These are phyloP conservation scores for Rhinolophus sinicus DNA, from an alignment of 2,113 vertebrate genomes.

Conservation along the genomic window DNA sequence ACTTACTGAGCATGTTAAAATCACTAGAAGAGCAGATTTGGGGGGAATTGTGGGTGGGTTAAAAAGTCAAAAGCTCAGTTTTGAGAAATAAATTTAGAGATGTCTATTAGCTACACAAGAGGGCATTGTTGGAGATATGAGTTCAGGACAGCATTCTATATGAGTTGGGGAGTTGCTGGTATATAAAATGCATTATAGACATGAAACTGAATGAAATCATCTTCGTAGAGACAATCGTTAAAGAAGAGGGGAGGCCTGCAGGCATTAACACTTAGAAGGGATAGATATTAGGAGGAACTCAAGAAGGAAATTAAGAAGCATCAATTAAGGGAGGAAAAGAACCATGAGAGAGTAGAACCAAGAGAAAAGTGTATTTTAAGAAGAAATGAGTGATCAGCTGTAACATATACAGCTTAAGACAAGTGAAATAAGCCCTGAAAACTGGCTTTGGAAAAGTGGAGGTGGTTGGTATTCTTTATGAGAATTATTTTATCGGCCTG, in stretches of 20 bases:
- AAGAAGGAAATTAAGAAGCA: not conserved
- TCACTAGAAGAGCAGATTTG: not conserved
- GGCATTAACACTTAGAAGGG: rapidly evolving
- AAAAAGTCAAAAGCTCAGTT: not conserved
- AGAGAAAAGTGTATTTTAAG: not conserved
- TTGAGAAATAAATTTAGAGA: not conserved
- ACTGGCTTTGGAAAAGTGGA: not conserved
- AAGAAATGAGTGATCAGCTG: not conserved
- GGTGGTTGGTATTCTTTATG: not conserved
- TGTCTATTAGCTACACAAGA: not conserved
- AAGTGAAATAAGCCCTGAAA: not conserved
- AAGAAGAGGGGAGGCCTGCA: not conserved
- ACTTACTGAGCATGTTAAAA: not conserved
- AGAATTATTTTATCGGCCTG: rapidly evolving
- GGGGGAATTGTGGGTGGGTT: rapidly evolving
- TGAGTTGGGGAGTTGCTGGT: not conserved
- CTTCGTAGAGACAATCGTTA: not conserved
- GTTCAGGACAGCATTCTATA: not conserved
- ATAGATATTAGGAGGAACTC: not conserved
- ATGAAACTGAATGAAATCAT: not conserved
- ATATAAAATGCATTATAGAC: not conserved
- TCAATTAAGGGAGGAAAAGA: not conserved
- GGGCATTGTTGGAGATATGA: not conserved
- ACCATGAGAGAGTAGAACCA: rapidly evolving
- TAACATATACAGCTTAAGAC: no score